Conservation (phyloP, 2,888 invertebrate species). For the Steinernema scapterisci region DNA sequence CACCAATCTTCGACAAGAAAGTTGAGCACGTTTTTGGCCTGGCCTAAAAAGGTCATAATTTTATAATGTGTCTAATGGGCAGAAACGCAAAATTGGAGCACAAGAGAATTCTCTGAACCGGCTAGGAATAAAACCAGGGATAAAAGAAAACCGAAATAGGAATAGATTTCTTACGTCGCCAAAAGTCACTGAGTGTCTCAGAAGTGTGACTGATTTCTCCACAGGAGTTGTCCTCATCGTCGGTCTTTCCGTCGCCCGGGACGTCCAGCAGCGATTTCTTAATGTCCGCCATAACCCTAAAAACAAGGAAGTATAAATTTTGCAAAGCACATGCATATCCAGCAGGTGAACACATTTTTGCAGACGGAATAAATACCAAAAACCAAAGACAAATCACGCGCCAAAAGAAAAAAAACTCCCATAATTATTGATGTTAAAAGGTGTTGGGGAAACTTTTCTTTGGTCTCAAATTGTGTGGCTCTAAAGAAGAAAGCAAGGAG, state of each 20-base stretch:
- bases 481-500: no score
- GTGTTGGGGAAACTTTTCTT: no score
- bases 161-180: conserved; percentile 51
- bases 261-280: conserved; percentile 52
- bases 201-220: conserved; percentile 42
- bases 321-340: not conserved
- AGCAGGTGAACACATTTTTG: not conserved
- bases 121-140: no score
- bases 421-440: no score
- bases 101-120: no score
- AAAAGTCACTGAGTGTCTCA: conserved; percentile 53
- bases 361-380: no score
- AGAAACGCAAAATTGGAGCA: not conserved
- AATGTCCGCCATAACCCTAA: conserved; percentile 57
- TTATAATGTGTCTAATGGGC: not conserved
- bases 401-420: no score
- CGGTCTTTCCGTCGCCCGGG: conserved; percentile 44
- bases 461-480: no score
- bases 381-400: no score
- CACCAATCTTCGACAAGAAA: conserved; percentile 58
- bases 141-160: no score
- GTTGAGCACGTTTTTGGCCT: conserved; percentile 54
- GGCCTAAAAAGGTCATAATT: conserved; percentile 42
- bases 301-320: conserved; percentile 36
- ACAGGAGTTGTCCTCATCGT: conserved; percentile 42